Percentiles rank a stretch among this genome's conserved stretches.
These are phyloP conservation scores for Troides helena DNA, from an alignment of 2,888 invertebrate species.

Conservation along the genomic window DNA sequence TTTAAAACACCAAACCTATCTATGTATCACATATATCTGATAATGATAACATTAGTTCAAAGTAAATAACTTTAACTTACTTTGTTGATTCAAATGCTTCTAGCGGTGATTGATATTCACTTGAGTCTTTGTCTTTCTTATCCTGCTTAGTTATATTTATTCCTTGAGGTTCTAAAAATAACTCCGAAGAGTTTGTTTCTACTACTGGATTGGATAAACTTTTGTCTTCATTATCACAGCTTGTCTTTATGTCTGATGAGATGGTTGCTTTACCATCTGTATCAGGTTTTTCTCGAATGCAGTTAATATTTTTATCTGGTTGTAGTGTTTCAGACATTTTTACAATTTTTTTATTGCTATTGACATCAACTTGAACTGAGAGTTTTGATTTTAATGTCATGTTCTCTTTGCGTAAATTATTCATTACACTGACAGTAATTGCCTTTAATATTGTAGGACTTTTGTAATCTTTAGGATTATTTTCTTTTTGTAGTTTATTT, in stretches of 20 bases:
- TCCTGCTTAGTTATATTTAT: constrained; percentile 25
- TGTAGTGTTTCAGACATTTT: constrained; percentile 45
- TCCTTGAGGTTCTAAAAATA: constrained; percentile 20
- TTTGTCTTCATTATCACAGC: constrained; percentile 31
- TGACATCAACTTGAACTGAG: constrained; percentile 56
- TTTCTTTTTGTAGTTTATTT: constrained; percentile 66
- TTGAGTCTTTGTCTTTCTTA: constrained; percentile 34
- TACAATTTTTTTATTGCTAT: constrained; percentile 57
- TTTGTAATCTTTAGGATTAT: constrained; percentile 53
- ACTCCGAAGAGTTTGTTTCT: constrained; percentile 31
- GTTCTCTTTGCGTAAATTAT: constrained; percentile 48
- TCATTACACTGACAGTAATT: constrained; percentile 54
- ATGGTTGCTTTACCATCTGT: constrained; percentile 28
- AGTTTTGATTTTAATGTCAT: constrained; percentile 40
- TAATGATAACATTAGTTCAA: background rate
- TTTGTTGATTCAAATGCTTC: constrained; percentile 56
- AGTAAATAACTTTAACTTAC: constrained; percentile 50
- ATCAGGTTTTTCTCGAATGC: constrained; percentile 30
- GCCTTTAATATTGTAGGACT: constrained; percentile 46
- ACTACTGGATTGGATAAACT: constrained; percentile 39
- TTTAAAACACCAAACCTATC: too few species aligned
- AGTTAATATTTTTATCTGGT: constrained; percentile 39
- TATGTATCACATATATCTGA: background rate
- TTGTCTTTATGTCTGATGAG: constrained; percentile 17
- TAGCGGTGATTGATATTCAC: constrained; percentile 69